These are phyloP conservation scores for Pantherophis alleghaniensis DNA, from an alignment of 2,797 vertebrate genomes.

Conservation along the genomic window DNA sequence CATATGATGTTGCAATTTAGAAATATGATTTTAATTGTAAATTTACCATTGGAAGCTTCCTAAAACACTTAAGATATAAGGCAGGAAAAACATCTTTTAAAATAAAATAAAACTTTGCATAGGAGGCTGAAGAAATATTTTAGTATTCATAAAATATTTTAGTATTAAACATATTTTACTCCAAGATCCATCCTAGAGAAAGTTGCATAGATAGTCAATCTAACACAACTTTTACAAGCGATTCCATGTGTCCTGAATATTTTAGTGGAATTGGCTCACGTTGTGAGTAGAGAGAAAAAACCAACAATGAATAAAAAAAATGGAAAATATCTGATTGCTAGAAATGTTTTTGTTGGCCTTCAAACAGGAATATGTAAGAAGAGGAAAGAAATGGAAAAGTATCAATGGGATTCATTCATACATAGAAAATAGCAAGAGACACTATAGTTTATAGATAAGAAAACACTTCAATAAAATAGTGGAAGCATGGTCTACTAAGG, in stretches of 20 bases:
- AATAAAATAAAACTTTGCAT: not conserved
- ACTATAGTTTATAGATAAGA: not conserved
- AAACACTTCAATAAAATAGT: not conserved
- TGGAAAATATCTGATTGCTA: not conserved
- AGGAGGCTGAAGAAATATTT: not conserved
- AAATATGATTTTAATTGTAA: not conserved
- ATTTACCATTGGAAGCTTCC: not conserved
- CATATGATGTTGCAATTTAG: not conserved
- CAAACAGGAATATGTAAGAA: not conserved
- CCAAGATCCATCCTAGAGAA: not conserved
- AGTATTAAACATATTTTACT: not conserved
- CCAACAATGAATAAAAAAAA: not conserved
- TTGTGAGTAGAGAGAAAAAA: not conserved
- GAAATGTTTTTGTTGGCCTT: not conserved
- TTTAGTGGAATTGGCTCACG: not conserved
- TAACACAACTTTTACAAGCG: not conserved
- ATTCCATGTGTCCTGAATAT: not conserved
- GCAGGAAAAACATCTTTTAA: not conserved
- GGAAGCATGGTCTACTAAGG: not conserved
- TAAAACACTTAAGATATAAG: not conserved
- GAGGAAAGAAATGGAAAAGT: not conserved
- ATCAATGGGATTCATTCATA: not conserved
- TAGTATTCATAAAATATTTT: not conserved
- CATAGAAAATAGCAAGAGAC: not conserved
- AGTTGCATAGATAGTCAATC: not conserved